Evolutionary conservation across 2,113 vertebrate species (phyloP), one percentile per base, ranked within the genome.

Genomic region (Lota lota): DNA sequence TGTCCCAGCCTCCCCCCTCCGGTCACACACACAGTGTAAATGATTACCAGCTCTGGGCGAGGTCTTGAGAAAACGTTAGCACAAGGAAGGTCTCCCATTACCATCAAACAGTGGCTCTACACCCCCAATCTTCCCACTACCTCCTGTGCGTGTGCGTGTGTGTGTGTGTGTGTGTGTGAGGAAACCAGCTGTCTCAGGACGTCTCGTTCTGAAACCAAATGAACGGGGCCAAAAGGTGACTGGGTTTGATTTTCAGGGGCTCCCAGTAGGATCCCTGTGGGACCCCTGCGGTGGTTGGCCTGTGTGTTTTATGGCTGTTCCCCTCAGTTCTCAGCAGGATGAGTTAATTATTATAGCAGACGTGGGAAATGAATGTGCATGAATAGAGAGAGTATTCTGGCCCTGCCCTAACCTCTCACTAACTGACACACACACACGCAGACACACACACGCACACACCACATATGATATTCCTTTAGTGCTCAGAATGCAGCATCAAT

Each of bases 261-360:
- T 70, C 36, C 28, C 70, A 20, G 61, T 63, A 79, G 47, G 71
- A 70, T 63, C 76, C 69, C 69, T 21, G 67, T 5, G 20, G n/a
- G 67, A 15, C 53, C 16, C 53, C 40, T 47, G 40, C 40, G 40
- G 40, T 10, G 12, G 8, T 12, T 47, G 40, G 40, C 40, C 40
- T 47, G 2, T 47, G 22, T 68, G 64, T 50, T 6, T 6, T 21
- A 10, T 70, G 18, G 70, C 47, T 61, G 18, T 62, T 59, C 21
- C 60, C 40, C 59, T 12, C 5, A n/a, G 0, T 60, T 76, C n/a
- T 24, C 78, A 69, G 73, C 75, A 79, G 22, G 28, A 1, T 5
- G 66, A 67, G 74, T 82, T 85, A 74, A 79, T 79, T 40, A 79
- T 81, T 73, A 28, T 47, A 70, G 64, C 82, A 81, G 76, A 87